Conservation (phyloP, 1,140 invertebrate species). For the Rhopalosiphum padi region DNA sequence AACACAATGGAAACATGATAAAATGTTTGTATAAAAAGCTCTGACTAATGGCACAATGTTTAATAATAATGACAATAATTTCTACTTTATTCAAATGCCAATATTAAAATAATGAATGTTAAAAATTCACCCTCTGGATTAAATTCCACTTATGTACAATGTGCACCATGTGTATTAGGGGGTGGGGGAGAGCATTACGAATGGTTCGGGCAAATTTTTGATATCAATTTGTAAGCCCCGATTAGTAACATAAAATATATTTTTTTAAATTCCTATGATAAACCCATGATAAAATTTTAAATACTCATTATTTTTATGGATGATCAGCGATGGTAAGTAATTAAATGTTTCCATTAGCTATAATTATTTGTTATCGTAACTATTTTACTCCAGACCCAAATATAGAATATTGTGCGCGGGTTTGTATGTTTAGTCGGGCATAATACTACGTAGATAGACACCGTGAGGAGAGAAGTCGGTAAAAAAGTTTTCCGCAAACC, state of each 20-base stretch:
- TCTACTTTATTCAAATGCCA: conserved; percentile 30
- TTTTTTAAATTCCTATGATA: neutral
- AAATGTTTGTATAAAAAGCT: conserved; percentile 17
- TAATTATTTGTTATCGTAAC: neutral
- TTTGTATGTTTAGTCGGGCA: neutral
- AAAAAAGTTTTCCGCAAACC: neutral
- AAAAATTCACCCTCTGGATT: conserved; percentile 46
- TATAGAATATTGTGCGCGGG: neutral
- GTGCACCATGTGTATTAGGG: neutral
- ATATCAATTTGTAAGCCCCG: neutral
- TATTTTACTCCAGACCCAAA: neutral
- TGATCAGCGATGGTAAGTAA: neutral
- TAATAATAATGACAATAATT: conserved; percentile 44
- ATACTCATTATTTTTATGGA: neutral
- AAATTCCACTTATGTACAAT: conserved; percentile 43
- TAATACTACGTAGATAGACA: neutral
- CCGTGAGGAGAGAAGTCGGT: neutral
- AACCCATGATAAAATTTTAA: neutral
- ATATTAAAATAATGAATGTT: conserved; percentile 22
- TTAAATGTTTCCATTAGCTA: neutral
- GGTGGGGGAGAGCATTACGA: neutral
- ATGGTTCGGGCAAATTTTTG: neutral
- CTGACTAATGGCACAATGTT: neutral
- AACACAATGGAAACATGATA: neutral
- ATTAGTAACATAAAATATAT: neutral